These are phyloP conservation scores for Tetraodon nigroviridis DNA, from an alignment of 2,113 vertebrate genomes.

Conservation along the genomic window DNA sequence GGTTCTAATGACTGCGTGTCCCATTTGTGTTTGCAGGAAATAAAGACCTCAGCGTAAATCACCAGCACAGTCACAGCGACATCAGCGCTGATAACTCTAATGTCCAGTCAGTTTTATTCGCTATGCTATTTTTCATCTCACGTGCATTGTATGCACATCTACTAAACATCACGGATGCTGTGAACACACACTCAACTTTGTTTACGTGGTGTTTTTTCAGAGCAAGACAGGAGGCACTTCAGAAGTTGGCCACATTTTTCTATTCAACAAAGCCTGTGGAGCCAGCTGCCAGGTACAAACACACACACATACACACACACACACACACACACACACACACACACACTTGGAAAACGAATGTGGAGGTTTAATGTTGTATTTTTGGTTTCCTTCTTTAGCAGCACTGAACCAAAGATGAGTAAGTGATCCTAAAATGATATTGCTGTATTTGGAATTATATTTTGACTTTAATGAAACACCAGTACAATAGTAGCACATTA, in stretches of 20 bases:
- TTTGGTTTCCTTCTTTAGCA: conserved; percentile 8
- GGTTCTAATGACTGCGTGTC: background rate
- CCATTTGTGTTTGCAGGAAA: conserved; percentile 26
- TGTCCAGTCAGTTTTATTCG: conserved; percentile 49
- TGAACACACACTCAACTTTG: background rate
- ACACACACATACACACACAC: background rate
- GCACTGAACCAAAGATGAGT: conserved; percentile 45
- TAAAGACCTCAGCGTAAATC: conserved; percentile 30
- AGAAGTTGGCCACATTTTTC: conserved; percentile 76
- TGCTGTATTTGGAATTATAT: no score
- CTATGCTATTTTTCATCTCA: background rate
- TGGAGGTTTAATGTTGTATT: background rate
- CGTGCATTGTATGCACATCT: background rate
- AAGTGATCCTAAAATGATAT: conserved; percentile 17
- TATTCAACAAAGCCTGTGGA: conserved; percentile 40
- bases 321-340: background rate
- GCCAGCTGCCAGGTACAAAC: conserved; percentile 35
- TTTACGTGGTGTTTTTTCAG: conserved; percentile 51
- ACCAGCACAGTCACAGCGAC: conserved; percentile 52
- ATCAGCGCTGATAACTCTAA: conserved; percentile 21
- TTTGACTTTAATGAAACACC: background rate
- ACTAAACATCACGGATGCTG: no score
- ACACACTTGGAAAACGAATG: background rate
- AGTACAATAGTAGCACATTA: background rate
- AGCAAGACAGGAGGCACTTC: conserved; percentile 74